Base-by-base conservation (phyloP, 2,113 vertebrate species). In the Galbula dea region DNA sequence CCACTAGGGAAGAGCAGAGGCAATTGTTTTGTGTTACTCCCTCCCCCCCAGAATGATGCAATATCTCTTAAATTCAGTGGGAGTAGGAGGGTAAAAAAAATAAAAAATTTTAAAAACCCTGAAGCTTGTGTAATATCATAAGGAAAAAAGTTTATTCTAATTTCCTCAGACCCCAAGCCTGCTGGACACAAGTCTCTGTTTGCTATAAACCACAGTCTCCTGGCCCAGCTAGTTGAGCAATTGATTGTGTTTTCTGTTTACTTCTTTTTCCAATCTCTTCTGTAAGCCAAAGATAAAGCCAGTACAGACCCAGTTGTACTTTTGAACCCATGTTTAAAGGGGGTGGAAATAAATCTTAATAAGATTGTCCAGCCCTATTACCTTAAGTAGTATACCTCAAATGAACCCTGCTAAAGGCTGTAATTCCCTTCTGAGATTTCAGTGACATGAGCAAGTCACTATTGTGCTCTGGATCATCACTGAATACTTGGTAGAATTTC, bases 261-360 rank as follows among this genome's bases (percentile, higher is more conserved):
- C 78, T 72, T 49, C 78, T 96, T 79, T 87, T 88, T 48, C 80
- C 93, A 90, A n/a, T 80, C 85, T 93, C 67, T 94, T 87, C 88
- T 5, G 0, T 88, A 93, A 97, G 89, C 49, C 63, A 84, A 68
- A 96, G 92, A 94, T 75, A 96, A 96, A 93, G 21, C 83, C 77
- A 57, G 57, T 54, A 77, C 32, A 92, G 89, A 92, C 94, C 39
- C 75, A 79, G 88, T 67, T 96, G 92, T 62, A 96, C 96, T 95
- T 96, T 95, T 93, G 95, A 96, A 95, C 96, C 82, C 20, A 1
- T 58, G 54, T 87, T 78, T 93, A 95, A 91, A 72, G 59, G 77
- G 63, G 52, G 77, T 87, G 68, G 80, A 96, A 95, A 95, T 93
- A 93, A 95, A 93, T 92, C 89, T 86, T 95, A 95, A 96, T 96